Evolutionary conservation across 2,888 invertebrate genomes (phyloP).

Genomic region (Odontomyia ornata): DNA sequence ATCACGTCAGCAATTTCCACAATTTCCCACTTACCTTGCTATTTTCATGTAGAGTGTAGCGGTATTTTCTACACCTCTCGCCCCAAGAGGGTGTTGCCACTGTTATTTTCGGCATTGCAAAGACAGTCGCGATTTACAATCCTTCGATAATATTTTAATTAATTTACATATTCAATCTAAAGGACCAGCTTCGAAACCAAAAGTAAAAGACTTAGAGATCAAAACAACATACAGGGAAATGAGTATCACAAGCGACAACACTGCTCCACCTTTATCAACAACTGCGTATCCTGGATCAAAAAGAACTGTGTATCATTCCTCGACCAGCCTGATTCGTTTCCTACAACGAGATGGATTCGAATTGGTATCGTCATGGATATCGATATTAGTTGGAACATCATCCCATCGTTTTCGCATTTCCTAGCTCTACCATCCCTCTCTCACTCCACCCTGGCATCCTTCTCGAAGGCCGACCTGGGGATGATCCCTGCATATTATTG

Average conservation of each 20-base stretch:
- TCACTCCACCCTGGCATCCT: neutral
- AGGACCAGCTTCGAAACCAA: no score
- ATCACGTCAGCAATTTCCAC: conserved; percentile 54
- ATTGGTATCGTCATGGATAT: conserved; percentile 46
- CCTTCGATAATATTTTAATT: neutral
- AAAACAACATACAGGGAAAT: no score
- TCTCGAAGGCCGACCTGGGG: conserved; percentile 13
- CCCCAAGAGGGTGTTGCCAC: neutral
- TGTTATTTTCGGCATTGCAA: neutral
- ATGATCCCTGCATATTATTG: conserved; percentile 22
- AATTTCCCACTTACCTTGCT: conserved; percentile 50
- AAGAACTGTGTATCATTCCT: conserved; percentile 47
- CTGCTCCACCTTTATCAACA: conserved; percentile 16
- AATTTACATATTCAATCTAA: no score
- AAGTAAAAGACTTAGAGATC: no score
- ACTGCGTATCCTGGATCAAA: neutral
- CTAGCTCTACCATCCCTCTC: neutral
- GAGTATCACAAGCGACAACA: neutral
- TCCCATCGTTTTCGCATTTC: conserved; percentile 41
- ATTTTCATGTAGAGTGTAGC: conserved; percentile 50
- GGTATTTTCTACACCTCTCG: conserved; percentile 41
- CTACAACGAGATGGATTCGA: conserved; percentile 45
- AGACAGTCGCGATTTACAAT: no score
- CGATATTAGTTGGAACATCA: conserved; percentile 32
- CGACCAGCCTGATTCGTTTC: conserved; percentile 41